Base-by-base conservation (phyloP, 1,140 invertebrate species). In the Phocides pigmalion region DNA sequence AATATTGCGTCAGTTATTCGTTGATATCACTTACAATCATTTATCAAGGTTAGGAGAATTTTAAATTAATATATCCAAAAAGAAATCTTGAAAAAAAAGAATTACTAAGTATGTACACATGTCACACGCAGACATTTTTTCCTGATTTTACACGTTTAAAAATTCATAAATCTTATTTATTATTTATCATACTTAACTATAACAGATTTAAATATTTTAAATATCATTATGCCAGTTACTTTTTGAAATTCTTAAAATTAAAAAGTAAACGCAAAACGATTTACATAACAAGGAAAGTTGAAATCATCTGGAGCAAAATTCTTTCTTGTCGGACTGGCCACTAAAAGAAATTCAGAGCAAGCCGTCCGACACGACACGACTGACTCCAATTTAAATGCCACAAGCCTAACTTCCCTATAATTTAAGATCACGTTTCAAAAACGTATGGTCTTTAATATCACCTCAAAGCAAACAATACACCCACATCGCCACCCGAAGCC, bases 381-480 rank as follows among this genome's bases (percentile, higher is more conserved):
- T 39, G 51, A 54, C 51, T 56, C 50, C 66, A 62, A 68, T 75
- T 64, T 49, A 66, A 79, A 82, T 81, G 71, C 80, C 78, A 74
- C 79, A 78, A 74, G 66, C 46, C 46, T 49, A 66, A 66, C 66
- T 62, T 64, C 56, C 69, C 70, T 79, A 80, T 77, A 79, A 79
- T 79, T 72, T 76, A 35, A 66, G 59, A 75, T 71, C 73, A 70
- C 49, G 70, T 67, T 68, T 70, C 74, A 68, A 65, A 67, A 66
- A 71, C 68, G 51, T 20, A 59, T 68, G 47, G 56, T 65, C 63
- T 65, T 61, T 51, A 59, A 64, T 69, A 69, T 65, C 67, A 69
- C 78, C 74, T 70, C 68, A 81, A 80, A 84, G 80, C 77, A 84
- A 84, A 87, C 81, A 85, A 83, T 59, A 69, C 65, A 58, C 71